phyloP scores from a whole-genome alignment of 2,888 invertebrate species.

The Troglohyphantes excavatus region DNA sequence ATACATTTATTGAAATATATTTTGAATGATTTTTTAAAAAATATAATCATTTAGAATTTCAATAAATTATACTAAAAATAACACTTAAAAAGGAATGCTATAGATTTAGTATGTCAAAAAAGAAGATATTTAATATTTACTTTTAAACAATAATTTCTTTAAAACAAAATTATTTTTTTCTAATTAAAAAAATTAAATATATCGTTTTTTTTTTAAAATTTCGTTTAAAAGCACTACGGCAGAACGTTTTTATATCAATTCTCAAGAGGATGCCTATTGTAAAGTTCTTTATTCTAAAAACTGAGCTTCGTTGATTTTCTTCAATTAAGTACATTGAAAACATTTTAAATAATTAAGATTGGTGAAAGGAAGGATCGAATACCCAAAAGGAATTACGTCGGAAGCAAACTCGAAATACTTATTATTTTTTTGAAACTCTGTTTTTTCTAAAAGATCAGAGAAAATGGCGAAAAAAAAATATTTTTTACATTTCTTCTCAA shows the following conservation, averaged over 20 bases:
- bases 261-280: background rate
- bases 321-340: conserved; percentile 34
- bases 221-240: too few species aligned
- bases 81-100: too few species aligned
- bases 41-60: too few species aligned
- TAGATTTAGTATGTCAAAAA: too few species aligned
- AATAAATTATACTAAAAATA: too few species aligned
- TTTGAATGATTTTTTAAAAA: too few species aligned
- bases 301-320: conserved; percentile 3
- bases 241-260: background rate
- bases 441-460: background rate
- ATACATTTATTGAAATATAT: too few species aligned
- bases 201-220: too few species aligned
- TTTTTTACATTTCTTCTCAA: background rate
- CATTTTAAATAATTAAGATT: conserved; percentile 48
- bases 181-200: too few species aligned
- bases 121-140: too few species aligned
- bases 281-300: background rate
- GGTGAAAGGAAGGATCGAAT: background rate
- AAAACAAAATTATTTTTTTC: too few species aligned
- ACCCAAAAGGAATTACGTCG: background rate
- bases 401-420: background rate
- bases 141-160: too few species aligned
- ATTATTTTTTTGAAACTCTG: conserved; percentile 1
- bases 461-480: background rate